Base-by-base conservation (phyloP, 2,113 vertebrate species). In the Prinia subflava region DNA sequence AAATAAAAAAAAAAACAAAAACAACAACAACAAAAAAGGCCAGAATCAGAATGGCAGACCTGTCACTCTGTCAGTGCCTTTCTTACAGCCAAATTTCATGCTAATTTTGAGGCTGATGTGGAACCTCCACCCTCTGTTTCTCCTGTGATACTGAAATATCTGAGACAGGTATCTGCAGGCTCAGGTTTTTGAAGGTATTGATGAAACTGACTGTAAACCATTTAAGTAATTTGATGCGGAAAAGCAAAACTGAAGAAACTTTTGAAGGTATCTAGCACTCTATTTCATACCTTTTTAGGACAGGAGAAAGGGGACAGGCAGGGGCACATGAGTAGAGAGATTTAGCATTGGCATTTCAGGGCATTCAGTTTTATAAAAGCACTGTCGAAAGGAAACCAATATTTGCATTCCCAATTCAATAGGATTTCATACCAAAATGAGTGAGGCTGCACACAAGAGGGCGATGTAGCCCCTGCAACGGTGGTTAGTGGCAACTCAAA, bases 371-470 rank as follows among this genome's bases (percentile, higher is more conserved):
- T 74, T 47, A 52, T 11, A 46, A 44, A 65, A 71, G 56, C 44
- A 70, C 13, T 60, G 52, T 31, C n/a, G 44, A 74, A 94, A 75
- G 47, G 31, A 77, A 85, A 78, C 15, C 33, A 70, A 1, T 3
- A 21, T 6, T 31, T 39, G 41, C 35, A 53, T 30, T 84, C 25
- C 13, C 1, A 0, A 42, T 57, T 79, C 86, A 60, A 15, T 3
- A 2, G 6, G 16, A 46, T n/a, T 82, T 83, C 69, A 50, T 13
- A 73, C 4, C 35, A 82, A 60, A 91, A 77, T 47, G 81, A 83
- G 59, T 30, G 70, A 39, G 60, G 39, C 41, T 83, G 46, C 83
- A 97, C 98, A 97, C 97, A 90, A 98, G 97, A 92, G 97, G 98
- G 98, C 88, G 97, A 93, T 62, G 74, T 84, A 97, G 70, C 33